Evolutionary conservation across 2,113 vertebrate species (phyloP), one percentile per base, ranked within the genome.

Genomic region (Campylomormyrus numenius): DNA sequence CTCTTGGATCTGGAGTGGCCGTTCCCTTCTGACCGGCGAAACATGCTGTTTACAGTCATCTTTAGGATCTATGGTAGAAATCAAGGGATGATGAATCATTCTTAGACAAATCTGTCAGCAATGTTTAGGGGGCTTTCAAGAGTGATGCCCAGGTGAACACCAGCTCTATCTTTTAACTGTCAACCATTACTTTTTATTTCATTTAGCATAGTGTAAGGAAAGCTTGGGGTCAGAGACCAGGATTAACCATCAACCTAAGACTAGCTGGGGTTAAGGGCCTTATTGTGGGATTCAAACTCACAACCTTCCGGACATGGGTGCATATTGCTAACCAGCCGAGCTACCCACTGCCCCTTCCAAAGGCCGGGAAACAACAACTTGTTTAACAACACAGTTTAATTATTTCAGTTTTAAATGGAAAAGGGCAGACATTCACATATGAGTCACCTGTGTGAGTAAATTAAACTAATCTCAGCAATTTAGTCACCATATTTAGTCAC

Each of bases 1-100:
- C 91, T 90, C 91, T 92, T 93, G 93, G 91, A 91, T 93, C 91
- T 89, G 84, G 91, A 93, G 94, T 93, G 92, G 93, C 94, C 92
- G 88, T 53, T 2, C 19, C 90, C 90, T 90, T 93, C 91, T 92
- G 89, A 92, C 91, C 91, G 74, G 87, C 39, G 88, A 90, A 80
- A 91, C 88, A 89, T 84, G 88, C 89, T 91, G 91, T 91, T 93
- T 50, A 24, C 24, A 48, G 42, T 84, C 8, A 24, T 45, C 42
- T 21, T 52, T 53, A 50, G 13, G n/a, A 31, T 27, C 48, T 21
- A 50, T 39, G 85, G 50, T 11, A 13, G 9, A 66, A 66, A 31
- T 11, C 3, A 66, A 1, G 15, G 31, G 31, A 35, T 77, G 13
- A 15, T 39, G 70, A 13, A 39, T 31, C 5, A 39, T 77, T 39